Conservation (phyloP, 2,888 invertebrate species). For the Trachelus stipa region DNA sequence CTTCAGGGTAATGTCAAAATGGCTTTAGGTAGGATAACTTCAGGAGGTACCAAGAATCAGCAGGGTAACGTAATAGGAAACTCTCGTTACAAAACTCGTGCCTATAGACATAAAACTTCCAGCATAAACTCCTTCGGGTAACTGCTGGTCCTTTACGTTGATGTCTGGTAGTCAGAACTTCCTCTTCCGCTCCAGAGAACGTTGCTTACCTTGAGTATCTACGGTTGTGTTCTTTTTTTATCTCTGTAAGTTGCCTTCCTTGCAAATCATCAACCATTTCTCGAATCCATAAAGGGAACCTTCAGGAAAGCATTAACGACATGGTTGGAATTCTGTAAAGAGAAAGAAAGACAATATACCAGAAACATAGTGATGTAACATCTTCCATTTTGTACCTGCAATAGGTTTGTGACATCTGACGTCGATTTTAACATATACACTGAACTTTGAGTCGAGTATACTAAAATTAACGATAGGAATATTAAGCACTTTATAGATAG, state of each 20-base stretch:
- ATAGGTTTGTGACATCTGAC: not conserved
- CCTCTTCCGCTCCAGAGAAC: constrained; percentile 36
- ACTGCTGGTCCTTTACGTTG: constrained; percentile 29
- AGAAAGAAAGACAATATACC: not conserved
- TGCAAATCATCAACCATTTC: not conserved
- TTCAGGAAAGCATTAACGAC: not conserved
- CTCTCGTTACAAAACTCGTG: not conserved
- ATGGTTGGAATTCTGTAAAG: not conserved
- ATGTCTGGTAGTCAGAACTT: constrained; percentile 22
- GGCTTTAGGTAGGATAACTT: not conserved
- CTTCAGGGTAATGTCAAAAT: not conserved
- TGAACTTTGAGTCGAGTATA: not conserved
- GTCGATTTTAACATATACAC: not conserved
- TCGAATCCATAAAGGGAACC: not conserved
- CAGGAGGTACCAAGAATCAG: not conserved
- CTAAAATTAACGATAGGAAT: not conserved
- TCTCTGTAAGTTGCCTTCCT: not conserved
- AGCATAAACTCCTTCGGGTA: constrained; percentile 5
- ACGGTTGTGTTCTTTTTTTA: not conserved
- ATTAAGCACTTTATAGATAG: not conserved
- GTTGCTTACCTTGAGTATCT: not conserved
- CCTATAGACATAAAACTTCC: not conserved
- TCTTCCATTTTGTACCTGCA: not conserved
- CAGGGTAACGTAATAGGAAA: not conserved
- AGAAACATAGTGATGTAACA: not conserved